Conservation (phyloP, 2,113 vertebrate genomes). For the Elephas maximus region DNA sequence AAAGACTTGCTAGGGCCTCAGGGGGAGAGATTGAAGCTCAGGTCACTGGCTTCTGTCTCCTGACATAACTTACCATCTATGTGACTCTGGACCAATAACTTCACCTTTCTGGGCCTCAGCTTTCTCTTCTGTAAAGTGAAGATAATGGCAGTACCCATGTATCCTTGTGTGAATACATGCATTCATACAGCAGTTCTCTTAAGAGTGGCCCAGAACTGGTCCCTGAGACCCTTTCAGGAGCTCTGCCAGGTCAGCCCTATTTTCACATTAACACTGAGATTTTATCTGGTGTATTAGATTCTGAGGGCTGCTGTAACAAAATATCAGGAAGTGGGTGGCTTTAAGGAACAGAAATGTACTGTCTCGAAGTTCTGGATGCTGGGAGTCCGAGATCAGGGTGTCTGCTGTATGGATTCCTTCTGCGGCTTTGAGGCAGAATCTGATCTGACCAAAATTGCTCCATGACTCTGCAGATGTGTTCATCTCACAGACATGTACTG, state of each 20-base stretch:
- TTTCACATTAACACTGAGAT: background rate
- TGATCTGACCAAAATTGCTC: background rate
- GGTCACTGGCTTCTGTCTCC: background rate
- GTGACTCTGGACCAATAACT: background rate
- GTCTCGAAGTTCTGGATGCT: background rate
- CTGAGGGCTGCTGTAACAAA: background rate
- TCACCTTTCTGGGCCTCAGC: background rate
- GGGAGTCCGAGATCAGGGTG: background rate
- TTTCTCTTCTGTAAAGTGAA: background rate
- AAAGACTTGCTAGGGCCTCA: background rate
- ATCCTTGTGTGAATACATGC: background rate
- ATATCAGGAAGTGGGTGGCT: background rate
- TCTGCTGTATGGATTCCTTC: background rate
- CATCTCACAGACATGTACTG: background rate
- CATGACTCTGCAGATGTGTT: background rate
- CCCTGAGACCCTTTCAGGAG: background rate
- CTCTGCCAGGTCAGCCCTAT: background rate
- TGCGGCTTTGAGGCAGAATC: no score
- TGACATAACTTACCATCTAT: background rate
- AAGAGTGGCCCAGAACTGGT: background rate
- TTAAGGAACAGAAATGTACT: no score
- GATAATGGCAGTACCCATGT: background rate
- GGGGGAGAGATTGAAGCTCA: background rate
- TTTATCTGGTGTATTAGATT: background rate
- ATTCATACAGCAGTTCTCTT: background rate